Conservation (phyloP, 2,888 invertebrate species). For the Physocephala rufipes region DNA sequence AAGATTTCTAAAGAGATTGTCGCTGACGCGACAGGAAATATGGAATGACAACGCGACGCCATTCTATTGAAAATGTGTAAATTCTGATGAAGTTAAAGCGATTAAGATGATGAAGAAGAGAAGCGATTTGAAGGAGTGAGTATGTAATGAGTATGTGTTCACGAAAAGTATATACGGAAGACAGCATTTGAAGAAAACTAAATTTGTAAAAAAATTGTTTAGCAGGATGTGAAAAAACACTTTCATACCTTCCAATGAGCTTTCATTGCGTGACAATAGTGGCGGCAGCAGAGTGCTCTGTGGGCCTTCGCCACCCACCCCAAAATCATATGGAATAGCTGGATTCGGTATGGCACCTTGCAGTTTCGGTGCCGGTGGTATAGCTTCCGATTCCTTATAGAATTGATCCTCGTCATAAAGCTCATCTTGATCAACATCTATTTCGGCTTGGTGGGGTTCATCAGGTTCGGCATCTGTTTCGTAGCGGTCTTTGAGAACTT, state of each 20-base stretch:
- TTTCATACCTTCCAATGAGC: slow-evolving; percentile 59
- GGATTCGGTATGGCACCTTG: slow-evolving; percentile 61
- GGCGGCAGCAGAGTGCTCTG: slow-evolving; percentile 60
- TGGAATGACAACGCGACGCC: background rate
- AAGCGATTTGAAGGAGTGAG: too few relatives aligned
- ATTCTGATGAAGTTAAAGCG: too few relatives aligned
- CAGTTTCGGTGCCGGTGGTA: slow-evolving; percentile 69
- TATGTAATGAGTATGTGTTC: too few relatives aligned
- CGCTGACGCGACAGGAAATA: too few relatives aligned
- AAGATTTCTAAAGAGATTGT: too few relatives aligned
- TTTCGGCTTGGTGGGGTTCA: slow-evolving; percentile 71
- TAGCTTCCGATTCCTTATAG: slow-evolving; percentile 69
- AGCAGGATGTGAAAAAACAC: background rate
- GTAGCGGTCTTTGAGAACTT: slow-evolving; percentile 83
- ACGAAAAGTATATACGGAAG: too few relatives aligned
- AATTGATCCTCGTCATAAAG: slow-evolving; percentile 69
- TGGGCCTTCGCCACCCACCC: slow-evolving; percentile 48
- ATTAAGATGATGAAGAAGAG: too few relatives aligned
- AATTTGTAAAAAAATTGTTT: slow-evolving; percentile 5
- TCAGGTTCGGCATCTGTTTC: slow-evolving; percentile 82
- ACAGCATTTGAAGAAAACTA: slow-evolving; percentile 23
- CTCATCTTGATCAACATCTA: slow-evolving; percentile 68
- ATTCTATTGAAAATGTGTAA: too few relatives aligned
- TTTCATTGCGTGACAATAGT: slow-evolving; percentile 57
- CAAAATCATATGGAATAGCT: slow-evolving; percentile 54